A percentile compares a stretch with the other conserved stretches of the same genome.
Conservation (phyloP, 2,888 invertebrate species). For the Cryptops parisi region DNA sequence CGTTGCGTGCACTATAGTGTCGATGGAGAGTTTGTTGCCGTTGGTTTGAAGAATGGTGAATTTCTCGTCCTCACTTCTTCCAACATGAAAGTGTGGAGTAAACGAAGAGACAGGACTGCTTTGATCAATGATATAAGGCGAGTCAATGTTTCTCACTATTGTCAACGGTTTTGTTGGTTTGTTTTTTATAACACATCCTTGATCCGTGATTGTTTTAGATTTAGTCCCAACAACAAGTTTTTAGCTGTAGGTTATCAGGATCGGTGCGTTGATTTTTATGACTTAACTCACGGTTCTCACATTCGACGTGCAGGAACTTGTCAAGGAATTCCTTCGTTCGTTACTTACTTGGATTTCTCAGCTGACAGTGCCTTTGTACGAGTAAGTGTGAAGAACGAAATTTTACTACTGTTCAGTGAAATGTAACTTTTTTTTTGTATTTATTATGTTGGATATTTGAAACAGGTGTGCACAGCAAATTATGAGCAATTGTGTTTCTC, state of each 20-base stretch:
- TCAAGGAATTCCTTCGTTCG: neutral
- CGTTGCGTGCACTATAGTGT: slow-evolving; percentile 31
- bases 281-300: neutral
- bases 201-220: too few species aligned
- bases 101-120: slow-evolving; percentile 6
- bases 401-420: too few species aligned
- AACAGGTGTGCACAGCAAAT: neutral
- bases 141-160: neutral
- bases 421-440: neutral
- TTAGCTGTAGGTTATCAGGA: neutral
- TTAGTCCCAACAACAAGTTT: neutral
- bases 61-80: slow-evolving; percentile 7
- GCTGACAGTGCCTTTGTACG: neutral
- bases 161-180: neutral
- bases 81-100: slow-evolving; percentile 1
- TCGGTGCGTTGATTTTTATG: slow-evolving; percentile 2
- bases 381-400: too few species aligned
- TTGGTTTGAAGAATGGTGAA: slow-evolving; percentile 33
- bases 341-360: neutral
- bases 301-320: neutral
- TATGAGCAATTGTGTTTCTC: neutral
- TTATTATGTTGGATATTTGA: neutral
- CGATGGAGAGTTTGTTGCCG: slow-evolving; percentile 31
- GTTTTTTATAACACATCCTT: neutral
- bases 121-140: neutral